Base-by-base conservation (phyloP, 2,113 vertebrate genomes). In the Corapipo altera region DNA sequence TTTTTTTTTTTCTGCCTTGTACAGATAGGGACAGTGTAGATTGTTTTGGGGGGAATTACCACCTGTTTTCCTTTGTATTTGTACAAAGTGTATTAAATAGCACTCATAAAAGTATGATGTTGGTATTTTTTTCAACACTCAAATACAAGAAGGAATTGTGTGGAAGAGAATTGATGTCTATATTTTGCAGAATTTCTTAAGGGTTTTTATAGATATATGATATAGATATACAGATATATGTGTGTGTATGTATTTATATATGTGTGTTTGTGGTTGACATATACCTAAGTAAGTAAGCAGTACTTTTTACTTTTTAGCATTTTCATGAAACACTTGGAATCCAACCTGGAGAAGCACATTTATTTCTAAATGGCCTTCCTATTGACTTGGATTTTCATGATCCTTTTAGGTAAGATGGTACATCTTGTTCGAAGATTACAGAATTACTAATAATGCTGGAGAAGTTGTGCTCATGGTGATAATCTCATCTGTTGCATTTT, bases 351-450 rank as follows among this genome's bases (percentile, higher is more conserved):
- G 99, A 99, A 72, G 97, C 98, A 76, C 97, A 94, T 92, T 98
- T 99, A 7, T 99, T 99, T 97, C 98, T 99, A 96, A 99, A 99
- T 46, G 99, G 99, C 33, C 97, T 99, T 95, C 98, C 73, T 91
- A 97, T 99, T 95, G 99, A 99, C 91, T 91, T 99, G 90, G 98
- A 99, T 93, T 71, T 97, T 97, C 98, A 98, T 81, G 99, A 99
- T 96, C 97, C 98, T 67, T 99, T 99, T 96, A 99, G 99, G 99
- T 99, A 98, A 92, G 96, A 66, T 8, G 43, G 32, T 70, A 44
- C 3, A 12, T 90, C 71, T 88, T 30, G 5, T 74, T 75, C 62
- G 41, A 78, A 62, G 30, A 35, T 58, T 61, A 26, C 2, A 78
- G 44, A 49, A 32, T 87, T 78, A 27, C 9, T 43, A 32, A 27